Conservation (phyloP, 2,797 vertebrate species). For the Allobates femoralis region DNA sequence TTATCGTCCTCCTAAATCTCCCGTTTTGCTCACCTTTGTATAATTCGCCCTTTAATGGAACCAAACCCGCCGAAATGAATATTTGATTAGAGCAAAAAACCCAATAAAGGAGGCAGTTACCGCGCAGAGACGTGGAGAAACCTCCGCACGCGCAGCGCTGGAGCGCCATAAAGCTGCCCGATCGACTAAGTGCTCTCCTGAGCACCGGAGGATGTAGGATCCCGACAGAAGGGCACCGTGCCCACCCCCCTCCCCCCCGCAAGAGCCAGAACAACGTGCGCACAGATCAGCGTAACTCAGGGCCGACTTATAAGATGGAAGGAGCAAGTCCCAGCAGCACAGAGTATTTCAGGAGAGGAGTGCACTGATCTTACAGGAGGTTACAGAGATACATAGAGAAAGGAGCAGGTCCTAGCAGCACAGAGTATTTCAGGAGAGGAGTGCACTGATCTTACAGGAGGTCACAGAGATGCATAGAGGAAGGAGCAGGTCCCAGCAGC, state of each 20-base stretch:
- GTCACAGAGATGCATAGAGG: too few relatives aligned
- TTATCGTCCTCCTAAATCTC: constrained; percentile 76
- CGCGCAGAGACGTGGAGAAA: constrained; percentile 72
- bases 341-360: background rate
- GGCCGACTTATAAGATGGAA: background rate
- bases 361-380: background rate
- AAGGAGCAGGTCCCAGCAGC: background rate
- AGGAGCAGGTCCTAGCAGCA: background rate
- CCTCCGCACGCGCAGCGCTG: constrained; percentile 67
- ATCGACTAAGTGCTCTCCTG: constrained; percentile 66
- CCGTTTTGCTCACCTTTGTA: constrained; percentile 74
- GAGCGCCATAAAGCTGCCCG: constrained; percentile 69
- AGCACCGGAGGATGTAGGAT: background rate
- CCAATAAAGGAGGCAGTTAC: constrained; percentile 74
- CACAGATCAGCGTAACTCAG: too few relatives aligned
- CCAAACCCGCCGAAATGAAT: constrained; percentile 73
- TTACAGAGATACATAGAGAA: background rate
- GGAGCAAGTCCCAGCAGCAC: background rate
- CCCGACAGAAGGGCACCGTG: constrained; percentile 18
- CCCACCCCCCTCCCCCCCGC: too few relatives aligned
- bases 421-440: background rate
- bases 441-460: too few relatives aligned
- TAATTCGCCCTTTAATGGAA: constrained; percentile 76
- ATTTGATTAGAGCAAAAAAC: constrained; percentile 74
- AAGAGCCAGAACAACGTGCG: too few relatives aligned